phyloP scores from a whole-genome alignment of 2,888 invertebrate species.

The Calliphora vomitoria region DNA sequence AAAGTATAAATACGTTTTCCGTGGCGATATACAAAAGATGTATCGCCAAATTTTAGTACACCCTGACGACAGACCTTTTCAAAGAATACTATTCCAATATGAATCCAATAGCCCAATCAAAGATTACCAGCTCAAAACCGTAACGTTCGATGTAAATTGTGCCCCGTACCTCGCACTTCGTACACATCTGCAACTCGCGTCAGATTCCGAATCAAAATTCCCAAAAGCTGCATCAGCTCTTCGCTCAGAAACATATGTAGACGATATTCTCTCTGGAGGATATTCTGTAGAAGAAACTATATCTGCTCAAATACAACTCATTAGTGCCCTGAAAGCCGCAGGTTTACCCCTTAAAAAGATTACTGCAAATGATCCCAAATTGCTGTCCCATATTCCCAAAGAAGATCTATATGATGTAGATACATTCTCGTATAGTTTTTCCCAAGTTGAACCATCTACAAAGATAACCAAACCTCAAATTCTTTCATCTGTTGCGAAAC shows the following conservation, averaged over 20 bases:
- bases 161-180: background rate
- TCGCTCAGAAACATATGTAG: background rate
- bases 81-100: constrained; percentile 62
- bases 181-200: background rate
- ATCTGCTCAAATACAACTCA: no score
- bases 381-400: no score
- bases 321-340: no score
- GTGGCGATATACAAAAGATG: constrained; percentile 66
- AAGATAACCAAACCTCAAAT: background rate
- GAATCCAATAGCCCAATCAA: background rate
- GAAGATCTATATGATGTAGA: background rate
- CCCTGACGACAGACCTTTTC: constrained; percentile 49
- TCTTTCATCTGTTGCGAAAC: background rate
- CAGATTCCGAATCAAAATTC: background rate
- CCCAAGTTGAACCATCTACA: background rate
- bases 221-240: background rate
- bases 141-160: background rate
- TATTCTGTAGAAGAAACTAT: no score
- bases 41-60: constrained; percentile 58
- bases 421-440: constrained; percentile 2
- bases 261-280: no score
- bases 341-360: no score
- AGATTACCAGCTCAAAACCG: background rate
- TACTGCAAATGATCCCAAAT: no score
- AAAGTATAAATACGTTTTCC: constrained; percentile 63